A percentile compares a stretch with the other conserved stretches of the same genome.
These are phyloP conservation scores for Lota lota DNA, from an alignment of 2,113 vertebrate species.

Conservation along the genomic window DNA sequence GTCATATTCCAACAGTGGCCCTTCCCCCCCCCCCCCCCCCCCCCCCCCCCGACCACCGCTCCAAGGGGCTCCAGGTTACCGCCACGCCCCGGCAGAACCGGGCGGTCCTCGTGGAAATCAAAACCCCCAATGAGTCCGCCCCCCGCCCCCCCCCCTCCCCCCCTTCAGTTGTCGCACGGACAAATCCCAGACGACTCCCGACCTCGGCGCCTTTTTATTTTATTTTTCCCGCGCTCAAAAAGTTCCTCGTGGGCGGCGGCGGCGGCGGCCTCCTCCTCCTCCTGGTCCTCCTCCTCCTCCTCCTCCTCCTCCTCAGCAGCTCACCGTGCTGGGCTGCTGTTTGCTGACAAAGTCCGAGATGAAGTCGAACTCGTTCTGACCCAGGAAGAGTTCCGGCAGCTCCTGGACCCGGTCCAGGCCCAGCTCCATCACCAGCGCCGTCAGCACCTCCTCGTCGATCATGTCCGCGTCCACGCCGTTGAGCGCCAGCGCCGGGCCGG, in stretches of 20 bases:
- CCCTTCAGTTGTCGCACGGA: background rate
- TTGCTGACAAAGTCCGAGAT: slow-evolving; percentile 95
- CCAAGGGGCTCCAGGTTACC: too few species aligned
- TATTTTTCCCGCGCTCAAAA: background rate
- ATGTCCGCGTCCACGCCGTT: slow-evolving; percentile 91
- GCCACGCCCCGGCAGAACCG: background rate
- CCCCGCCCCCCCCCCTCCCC: background rate
- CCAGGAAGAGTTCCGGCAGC: slow-evolving; percentile 94
- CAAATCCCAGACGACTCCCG: background rate
- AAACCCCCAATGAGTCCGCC: background rate
- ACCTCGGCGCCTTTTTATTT: background rate
- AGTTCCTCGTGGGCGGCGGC: background rate
- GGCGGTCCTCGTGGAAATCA: too few species aligned
- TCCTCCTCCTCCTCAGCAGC: slow-evolving; percentile 78
- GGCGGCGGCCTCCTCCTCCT: slow-evolving; percentile 15
- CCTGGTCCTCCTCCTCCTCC: slow-evolving; percentile 27
- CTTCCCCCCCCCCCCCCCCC: too few species aligned
- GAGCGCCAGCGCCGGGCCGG: slow-evolving; percentile 76
- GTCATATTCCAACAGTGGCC: too few species aligned
- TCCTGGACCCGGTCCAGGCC: slow-evolving; percentile 95
- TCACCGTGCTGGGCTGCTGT: slow-evolving; percentile 92
- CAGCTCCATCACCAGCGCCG: slow-evolving; percentile 90
- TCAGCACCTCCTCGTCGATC: slow-evolving; percentile 96
- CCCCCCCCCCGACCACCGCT: background rate
- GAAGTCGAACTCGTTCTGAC: slow-evolving; percentile 98